These are phyloP conservation scores for Solea solea DNA, from an alignment of 2,113 vertebrate species.

Conservation along the genomic window DNA sequence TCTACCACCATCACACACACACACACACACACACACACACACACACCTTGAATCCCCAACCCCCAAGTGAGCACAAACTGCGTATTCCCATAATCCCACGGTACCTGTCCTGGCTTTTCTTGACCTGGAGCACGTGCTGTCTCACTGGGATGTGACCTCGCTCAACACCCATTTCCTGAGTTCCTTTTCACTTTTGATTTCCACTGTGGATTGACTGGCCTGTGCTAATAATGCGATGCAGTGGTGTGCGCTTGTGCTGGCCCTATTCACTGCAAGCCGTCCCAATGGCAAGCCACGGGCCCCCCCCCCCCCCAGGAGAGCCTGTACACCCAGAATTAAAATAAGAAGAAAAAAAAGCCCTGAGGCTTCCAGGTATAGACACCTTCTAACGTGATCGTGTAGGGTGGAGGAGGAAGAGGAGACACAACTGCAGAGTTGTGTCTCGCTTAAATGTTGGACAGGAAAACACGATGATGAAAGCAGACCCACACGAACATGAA, in stretches of 20 bases:
- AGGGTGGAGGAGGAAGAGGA: neutral
- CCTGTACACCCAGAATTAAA: constrained; percentile 58
- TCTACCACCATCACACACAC: constrained; percentile 3
- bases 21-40: neutral
- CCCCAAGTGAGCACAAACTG: constrained; percentile 39
- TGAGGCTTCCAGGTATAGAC: constrained; percentile 54
- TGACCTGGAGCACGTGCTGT: constrained; percentile 72
- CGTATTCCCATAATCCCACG: constrained; percentile 72
- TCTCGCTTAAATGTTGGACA: constrained; percentile 35
- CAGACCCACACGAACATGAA: neutral
- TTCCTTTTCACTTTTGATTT: constrained; percentile 79
- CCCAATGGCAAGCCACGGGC: constrained; percentile 40
- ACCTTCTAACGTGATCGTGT: constrained; percentile 17
- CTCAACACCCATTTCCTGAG: constrained; percentile 80
- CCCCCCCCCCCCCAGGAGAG: constrained; percentile 42
- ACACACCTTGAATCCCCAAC: constrained; percentile 11
- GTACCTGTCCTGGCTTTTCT: constrained; percentile 78
- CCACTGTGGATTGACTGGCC: constrained; percentile 80
- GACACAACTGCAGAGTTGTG: constrained; percentile 20
- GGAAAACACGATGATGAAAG: constrained; percentile 17
- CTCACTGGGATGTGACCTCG: constrained; percentile 77
- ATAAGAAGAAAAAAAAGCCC: constrained; percentile 27
- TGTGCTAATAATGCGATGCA: constrained; percentile 62
- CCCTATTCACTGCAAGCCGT: constrained; percentile 69
- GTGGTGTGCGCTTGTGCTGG: constrained; percentile 35